Base-by-base conservation (phyloP, 1,140 invertebrate species). In the Eupristina koningsbergeri region DNA sequence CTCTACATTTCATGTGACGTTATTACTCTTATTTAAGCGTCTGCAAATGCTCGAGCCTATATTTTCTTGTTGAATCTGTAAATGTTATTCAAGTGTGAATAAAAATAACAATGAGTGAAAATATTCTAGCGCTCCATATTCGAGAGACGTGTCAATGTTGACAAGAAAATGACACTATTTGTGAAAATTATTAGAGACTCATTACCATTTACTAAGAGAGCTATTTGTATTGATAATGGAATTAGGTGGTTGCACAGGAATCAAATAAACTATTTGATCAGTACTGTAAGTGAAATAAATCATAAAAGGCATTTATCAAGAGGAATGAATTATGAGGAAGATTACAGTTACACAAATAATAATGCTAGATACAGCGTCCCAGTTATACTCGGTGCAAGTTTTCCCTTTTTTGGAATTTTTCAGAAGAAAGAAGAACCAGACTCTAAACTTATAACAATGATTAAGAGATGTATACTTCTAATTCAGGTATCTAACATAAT, bases 401-500 rank as follows among this genome's bases (percentile, higher is more conserved):
- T 92, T 83, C 89, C 87, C 63, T 92, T 91, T 87, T 88, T 93
- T 36, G 89, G 85, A 85, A 88, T 89, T 73, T 90, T 87, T 9
- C 85, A 88, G 31, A 86, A 86, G 47, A 91, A 93, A 7, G 93
- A 93, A 7, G 93, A 93, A 69, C 92, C 94, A 61, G 95, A 96
- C 90, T 94, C 95, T 73, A 94, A 96, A 88, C 88, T 97, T 29
- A 94, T 96, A 86, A 93, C 93, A 80, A 95, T 94, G 0, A 95
- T 97, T 69, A 97, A 97, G 92, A 91, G 95, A 86, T 96, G 95
- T 6, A 93, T 96, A 83, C 89, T 96, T 17, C 93, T 95, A 81
- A 95, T 95, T 73, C 94, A 92, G 90, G 92, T 92, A 85, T 41
- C 41, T 29, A 36, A 19, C 15, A 22, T 19, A 39, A 53, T 61